Percentiles rank a stretch among this genome's conserved stretches.
These are phyloP conservation scores for Siphlonurus alternatus DNA, from an alignment of 2,888 invertebrate species.

Conservation along the genomic window DNA sequence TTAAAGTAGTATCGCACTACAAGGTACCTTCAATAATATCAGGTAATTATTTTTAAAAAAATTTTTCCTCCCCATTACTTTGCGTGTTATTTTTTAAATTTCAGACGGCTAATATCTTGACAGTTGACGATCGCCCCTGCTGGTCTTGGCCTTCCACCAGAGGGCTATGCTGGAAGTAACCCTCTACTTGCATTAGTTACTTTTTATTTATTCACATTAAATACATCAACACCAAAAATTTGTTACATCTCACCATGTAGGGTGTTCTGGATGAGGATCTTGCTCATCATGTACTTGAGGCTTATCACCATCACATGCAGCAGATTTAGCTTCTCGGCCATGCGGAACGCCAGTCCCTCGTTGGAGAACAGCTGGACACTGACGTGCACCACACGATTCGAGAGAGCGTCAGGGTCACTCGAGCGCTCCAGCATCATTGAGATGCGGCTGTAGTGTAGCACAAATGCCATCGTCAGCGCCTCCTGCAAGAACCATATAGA, in stretches of 20 bases:
- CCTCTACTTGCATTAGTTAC: no score
- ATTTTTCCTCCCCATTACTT: no score
- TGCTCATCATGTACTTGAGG: conserved; percentile 82
- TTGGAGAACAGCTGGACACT: conserved; percentile 92
- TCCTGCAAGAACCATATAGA: conserved; percentile 54
- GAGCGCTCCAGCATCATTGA: conserved; percentile 78
- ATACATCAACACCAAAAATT: no score
- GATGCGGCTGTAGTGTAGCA: conserved; percentile 89
- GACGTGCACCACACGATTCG: conserved; percentile 93
- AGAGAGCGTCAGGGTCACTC: conserved; percentile 74
- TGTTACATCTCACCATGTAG: conserved; percentile 27
- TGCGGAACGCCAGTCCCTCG: conserved; percentile 73
- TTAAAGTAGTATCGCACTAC: no score
- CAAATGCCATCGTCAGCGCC: conserved; percentile 83
- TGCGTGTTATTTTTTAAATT: no score
- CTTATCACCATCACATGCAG: conserved; percentile 87
- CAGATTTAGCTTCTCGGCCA: conserved; percentile 78
- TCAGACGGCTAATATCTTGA: no score
- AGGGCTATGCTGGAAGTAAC: no score
- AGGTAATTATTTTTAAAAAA: no score
- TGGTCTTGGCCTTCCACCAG: no score
- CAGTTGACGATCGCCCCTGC: no score
- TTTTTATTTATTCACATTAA: no score
- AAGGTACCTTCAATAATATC: no score
- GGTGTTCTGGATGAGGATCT: conserved; percentile 73